A percentile compares a stretch with the other conserved stretches of the same genome.
Evolutionary conservation across 2,888 invertebrate genomes (phyloP).

Genomic region (Petrolisthes cinctipes): DNA sequence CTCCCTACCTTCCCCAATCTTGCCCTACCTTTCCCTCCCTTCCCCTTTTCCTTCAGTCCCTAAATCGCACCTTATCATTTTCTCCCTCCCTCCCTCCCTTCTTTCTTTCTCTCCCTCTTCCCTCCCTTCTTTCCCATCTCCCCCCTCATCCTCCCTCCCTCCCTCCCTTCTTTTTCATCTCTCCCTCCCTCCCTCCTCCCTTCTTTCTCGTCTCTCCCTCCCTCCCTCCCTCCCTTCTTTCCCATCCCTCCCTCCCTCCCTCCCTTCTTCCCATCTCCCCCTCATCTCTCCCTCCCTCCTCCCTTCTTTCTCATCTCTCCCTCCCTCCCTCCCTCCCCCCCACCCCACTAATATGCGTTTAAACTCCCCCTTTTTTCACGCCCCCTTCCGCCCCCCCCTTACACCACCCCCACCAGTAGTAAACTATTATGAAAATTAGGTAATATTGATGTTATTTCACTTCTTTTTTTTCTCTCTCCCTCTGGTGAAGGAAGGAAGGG

Average conservation of each 20-base stretch:
- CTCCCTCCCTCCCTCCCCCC: background rate
- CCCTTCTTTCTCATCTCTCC: conserved; percentile 1
- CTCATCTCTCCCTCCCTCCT: too few species aligned
- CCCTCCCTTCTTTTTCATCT: background rate
- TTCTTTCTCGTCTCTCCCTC: background rate
- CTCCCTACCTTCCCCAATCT: background rate
- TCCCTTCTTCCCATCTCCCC: background rate
- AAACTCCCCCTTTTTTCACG: background rate
- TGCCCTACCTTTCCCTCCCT: too few species aligned
- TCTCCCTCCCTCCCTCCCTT: background rate
- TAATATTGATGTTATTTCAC: background rate
- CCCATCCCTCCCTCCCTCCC: background rate
- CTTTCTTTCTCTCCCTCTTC: background rate
- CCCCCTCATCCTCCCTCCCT: background rate
- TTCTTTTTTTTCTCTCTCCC: background rate
- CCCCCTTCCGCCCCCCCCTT: background rate
- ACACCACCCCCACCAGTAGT: background rate
- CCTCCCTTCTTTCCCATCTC: background rate
- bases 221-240: background rate
- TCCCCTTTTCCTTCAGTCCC: too few species aligned
- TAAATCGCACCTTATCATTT: too few species aligned
- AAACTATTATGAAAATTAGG: background rate
- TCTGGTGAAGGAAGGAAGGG: background rate
- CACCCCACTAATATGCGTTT: background rate
- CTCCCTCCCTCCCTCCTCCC: background rate